Evolutionary conservation across 2,797 vertebrate genomes (phyloP), one percentile per base, ranked within the genome.

Genomic region (Macroramphosus scolopax): DNA sequence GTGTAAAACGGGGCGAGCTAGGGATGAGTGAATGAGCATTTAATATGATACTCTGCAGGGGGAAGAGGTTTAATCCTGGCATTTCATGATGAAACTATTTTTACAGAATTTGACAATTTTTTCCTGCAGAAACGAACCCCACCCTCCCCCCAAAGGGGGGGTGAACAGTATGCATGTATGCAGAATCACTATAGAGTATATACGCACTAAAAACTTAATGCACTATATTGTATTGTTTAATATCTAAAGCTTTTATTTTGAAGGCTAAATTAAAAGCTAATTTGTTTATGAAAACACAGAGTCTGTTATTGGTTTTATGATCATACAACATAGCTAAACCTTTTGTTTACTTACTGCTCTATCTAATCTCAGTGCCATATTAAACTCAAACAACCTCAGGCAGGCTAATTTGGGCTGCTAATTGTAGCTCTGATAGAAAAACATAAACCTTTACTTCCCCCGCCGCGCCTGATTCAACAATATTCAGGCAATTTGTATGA

Each of bases 401-500:
- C 6, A 8, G 31, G 17, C 30, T 58, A 5, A 59, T 63, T 26
- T 50, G 18, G 61, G 22, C 28, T 35, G 14, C 18, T 41, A 46
- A 37, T 28, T 50, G 40, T 17, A 13, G 30, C 15, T 22, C 29
- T 43, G 25, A 54, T 37, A 0, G 24, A 34, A 18, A 36, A 43
- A 51, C 49, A 9, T 22, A 35, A 59, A 51, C 15, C 37, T 50
- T 37, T 34, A 45, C 40, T 31, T 33, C 15, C 17, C 20, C 25
- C 26, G 52, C 22, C 3, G 15, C 6, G 17, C 37, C 47, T n/a
- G 20, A 67, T 54, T 51, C 51, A 46, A 17, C 35, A 6, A 14
- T 29, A 77, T 56, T 48, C 43, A 22, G 45, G 24, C 49, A 59
- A 50, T 68, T 66, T 69, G 48, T 49, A 49, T 41, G 20, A 73